Base-by-base conservation (phyloP, 2,888 invertebrate species). In the Caenorhabditis becei region DNA sequence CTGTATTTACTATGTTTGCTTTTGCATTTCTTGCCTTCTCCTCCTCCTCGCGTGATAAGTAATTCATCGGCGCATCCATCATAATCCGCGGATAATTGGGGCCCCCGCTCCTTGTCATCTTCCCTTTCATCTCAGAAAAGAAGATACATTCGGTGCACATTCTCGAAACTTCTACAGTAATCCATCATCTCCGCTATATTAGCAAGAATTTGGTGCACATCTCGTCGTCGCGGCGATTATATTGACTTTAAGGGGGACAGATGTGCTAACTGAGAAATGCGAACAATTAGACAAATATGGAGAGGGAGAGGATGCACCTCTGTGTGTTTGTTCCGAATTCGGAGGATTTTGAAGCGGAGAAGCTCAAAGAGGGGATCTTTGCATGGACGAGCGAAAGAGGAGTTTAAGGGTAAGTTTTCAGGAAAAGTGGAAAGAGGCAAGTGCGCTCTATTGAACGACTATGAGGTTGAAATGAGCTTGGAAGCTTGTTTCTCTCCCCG, bases 241-340 rank as follows among this genome's bases (percentile, higher is more conserved):
- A 56, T 74, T 74, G 72, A 74, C 72, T 74, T 61, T 41, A 14
- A 32, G 37, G 28, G 26, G 20, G 47, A 47, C 72, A 74, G 72
- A 74, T 74, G 72, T 74, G 72, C 72, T 65, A 74, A 74, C 72
- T 24, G 62, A 54, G 44, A 26, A 24, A 20, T 24, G 41, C 44
- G 58, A 51, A 63, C 72, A 65, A 74, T 74, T 74, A 74, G 72
- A 74, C 72, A 74, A 74, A 74, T 74, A 74, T 24, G 56, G 56
- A 20, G 24, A 35, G 20, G 16, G 35, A 24, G 32, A 32, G 32
- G 5, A 32, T 10, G 10, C 32, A 32, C 32, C 32, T 32, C 32
- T 32, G 5, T 4, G 44, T 23, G 65, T 32, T 51, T 20, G 32
- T 32, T 32, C 32, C 32, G 32, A 4, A 32, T 32, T 32, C 10